Evolutionary conservation across 2,888 invertebrate species (phyloP).

Genomic region (Cataglyphis altisquamis): DNA sequence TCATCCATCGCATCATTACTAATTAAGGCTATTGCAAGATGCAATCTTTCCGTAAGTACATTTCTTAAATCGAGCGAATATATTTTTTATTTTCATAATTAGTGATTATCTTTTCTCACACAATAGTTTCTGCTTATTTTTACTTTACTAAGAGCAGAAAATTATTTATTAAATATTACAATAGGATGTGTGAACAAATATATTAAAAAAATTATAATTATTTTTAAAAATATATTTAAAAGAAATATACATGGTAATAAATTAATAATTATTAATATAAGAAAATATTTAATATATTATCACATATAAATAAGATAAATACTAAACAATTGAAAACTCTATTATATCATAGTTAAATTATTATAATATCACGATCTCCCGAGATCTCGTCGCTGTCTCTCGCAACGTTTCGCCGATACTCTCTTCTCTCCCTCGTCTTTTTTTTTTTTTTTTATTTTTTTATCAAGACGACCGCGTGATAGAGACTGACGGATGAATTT

Average conservation of each 20-base stretch:
- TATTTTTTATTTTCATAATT: background rate
- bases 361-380: conserved; percentile 20
- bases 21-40: background rate
- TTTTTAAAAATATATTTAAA: background rate
- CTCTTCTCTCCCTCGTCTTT: background rate
- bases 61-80: background rate
- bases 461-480: conserved; percentile 48
- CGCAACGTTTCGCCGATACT: conserved; percentile 20
- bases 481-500: conserved; percentile 56
- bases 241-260: background rate
- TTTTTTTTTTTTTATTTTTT: conserved; percentile 17
- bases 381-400: conserved; percentile 3
- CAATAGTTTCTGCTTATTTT: background rate
- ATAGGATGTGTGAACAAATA: background rate
- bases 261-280: background rate
- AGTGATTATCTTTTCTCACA: background rate
- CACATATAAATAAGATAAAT: background rate
- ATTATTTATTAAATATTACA: background rate
- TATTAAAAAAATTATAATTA: background rate
- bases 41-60: conserved; percentile 5
- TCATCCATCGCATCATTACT: background rate
- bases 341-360: background rate
- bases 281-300: background rate
- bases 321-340: background rate
- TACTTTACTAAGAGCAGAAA: background rate